Evolutionary conservation across 2,113 vertebrate genomes (phyloP).

Genomic region (Syngnathus scovelli): DNA sequence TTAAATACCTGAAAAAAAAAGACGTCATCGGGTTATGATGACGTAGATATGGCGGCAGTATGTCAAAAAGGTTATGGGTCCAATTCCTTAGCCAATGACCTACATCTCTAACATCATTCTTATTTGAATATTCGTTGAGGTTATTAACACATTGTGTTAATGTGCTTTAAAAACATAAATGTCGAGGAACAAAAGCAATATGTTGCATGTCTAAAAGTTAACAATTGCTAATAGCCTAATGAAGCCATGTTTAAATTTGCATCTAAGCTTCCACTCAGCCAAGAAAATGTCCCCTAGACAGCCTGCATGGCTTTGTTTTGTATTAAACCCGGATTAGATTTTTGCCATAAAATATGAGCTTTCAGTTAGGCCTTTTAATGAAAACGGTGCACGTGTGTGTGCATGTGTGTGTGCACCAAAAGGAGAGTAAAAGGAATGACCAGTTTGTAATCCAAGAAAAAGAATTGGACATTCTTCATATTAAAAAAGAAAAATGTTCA

Average conservation of each 20-base stretch:
- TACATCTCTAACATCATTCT: too few relatives aligned
- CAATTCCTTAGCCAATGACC: too few relatives aligned
- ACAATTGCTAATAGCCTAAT: conserved; percentile 36
- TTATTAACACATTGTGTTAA: background rate
- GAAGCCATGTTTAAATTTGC: conserved; percentile 44
- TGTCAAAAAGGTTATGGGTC: too few relatives aligned
- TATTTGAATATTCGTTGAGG: too few relatives aligned
- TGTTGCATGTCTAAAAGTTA: conserved; percentile 23
- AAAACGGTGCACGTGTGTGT: conserved; percentile 21
- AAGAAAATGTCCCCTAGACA: conserved; percentile 38
- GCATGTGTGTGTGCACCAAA: background rate
- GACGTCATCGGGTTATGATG: too few relatives aligned
- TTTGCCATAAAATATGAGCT: conserved; percentile 51
- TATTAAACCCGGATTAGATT: conserved; percentile 52
- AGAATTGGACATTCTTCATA: background rate
- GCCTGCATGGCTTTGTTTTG: conserved; percentile 43
- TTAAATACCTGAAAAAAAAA: too few relatives aligned
- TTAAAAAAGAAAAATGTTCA: background rate
- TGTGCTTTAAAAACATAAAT: background rate
- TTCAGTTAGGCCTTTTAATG: conserved; percentile 45
- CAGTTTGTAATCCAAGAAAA: background rate
- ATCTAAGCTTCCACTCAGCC: conserved; percentile 40
- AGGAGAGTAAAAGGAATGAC: background rate
- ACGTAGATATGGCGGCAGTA: too few relatives aligned
- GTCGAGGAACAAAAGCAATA: background rate